phyloP scores from a whole-genome alignment of 1,140 invertebrate genomes.

The Drosophila nigrodunni region DNA sequence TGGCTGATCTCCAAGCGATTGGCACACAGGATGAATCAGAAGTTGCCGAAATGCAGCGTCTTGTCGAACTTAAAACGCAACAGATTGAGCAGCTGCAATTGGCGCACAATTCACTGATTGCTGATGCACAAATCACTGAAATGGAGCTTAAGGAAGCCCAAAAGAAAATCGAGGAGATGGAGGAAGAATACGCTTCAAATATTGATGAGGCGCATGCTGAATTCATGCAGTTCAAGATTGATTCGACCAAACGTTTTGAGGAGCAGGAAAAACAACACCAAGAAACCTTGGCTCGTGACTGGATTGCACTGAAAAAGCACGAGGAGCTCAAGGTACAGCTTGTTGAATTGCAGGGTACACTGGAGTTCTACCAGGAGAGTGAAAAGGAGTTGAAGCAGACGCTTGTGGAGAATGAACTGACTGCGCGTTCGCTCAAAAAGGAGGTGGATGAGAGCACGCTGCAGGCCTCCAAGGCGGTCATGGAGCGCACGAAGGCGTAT shows the following conservation, averaged over 20 bases:
- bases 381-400: conserved; percentile 78
- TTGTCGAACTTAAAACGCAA: conserved; percentile 51
- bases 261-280: conserved; percentile 55
- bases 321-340: conserved; percentile 64
- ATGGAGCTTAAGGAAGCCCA: conserved; percentile 78
- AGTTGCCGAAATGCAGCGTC: conserved; percentile 48
- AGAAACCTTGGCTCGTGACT: conserved; percentile 61
- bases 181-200: conserved; percentile 54
- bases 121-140: conserved; percentile 78
- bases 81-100: conserved; percentile 65
- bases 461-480: conserved; percentile 87
- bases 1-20: conserved; percentile 74
- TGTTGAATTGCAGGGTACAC: conserved; percentile 55
- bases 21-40: conserved; percentile 57
- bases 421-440: conserved; percentile 68
- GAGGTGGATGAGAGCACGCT: conserved; percentile 77
- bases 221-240: conserved; percentile 68
- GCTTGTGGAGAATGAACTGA: conserved; percentile 73
- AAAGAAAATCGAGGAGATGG: conserved; percentile 71
- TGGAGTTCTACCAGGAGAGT: conserved; percentile 80
- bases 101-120: conserved; percentile 75
- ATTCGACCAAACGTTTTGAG: conserved; percentile 50
- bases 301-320: conserved; percentile 55
- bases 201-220: conserved; percentile 60
- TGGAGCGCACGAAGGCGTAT: conserved; percentile 88